phyloP scores from a whole-genome alignment of 2,888 invertebrate genomes.

The Rhingia campestris region DNA sequence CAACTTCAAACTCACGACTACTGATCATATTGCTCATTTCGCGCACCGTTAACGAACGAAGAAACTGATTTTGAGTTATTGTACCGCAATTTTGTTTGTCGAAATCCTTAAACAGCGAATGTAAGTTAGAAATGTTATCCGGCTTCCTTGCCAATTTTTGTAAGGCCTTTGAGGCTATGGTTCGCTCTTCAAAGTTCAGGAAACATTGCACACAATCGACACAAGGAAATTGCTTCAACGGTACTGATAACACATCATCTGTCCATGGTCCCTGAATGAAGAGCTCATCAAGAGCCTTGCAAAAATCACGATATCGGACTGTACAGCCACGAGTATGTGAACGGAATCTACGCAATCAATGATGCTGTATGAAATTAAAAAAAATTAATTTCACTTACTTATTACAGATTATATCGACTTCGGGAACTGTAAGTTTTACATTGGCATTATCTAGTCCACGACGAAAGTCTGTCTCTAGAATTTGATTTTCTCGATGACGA shows the following conservation, averaged over 20 bases:
- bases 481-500: constrained; percentile 85
- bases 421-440: constrained; percentile 86
- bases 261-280: constrained; percentile 87
- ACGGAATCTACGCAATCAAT: constrained; percentile 84
- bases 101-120: constrained; percentile 88
- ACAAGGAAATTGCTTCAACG: constrained; percentile 88
- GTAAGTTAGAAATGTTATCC: constrained; percentile 87
- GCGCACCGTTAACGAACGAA: constrained; percentile 87
- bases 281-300: constrained; percentile 87
- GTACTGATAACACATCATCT: constrained; percentile 87
- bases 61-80: constrained; percentile 86
- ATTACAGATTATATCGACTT: constrained; percentile 88
- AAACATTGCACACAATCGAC: constrained; percentile 85
- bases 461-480: constrained; percentile 87
- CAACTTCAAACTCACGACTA: constrained; percentile 86
- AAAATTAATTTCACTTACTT: constrained; percentile 84
- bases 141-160: constrained; percentile 87
- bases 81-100: constrained; percentile 88
- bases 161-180: constrained; percentile 86
- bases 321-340: constrained; percentile 85
- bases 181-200: constrained; percentile 89
- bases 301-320: constrained; percentile 88
- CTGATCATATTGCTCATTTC: constrained; percentile 87
- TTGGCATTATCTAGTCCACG: constrained; percentile 87
- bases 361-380: neutral